phyloP scores from a whole-genome alignment of 2,888 invertebrate species.

The Hoplodrina ambigua region DNA sequence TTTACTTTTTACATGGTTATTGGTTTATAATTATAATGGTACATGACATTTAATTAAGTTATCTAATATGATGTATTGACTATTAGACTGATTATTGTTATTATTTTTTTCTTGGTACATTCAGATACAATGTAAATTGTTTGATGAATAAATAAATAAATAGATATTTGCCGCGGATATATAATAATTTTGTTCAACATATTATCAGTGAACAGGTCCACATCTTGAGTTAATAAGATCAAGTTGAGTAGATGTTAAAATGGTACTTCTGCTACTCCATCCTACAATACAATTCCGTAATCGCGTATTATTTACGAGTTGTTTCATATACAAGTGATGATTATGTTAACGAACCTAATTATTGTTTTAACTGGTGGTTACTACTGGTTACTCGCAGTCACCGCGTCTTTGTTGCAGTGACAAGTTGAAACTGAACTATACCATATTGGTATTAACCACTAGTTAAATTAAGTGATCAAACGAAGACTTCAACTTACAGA shows the following conservation, averaged over 20 bases:
- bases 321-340: slow-evolving; percentile 61
- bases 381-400: background rate
- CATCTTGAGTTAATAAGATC: too few relatives aligned
- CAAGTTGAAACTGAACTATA: slow-evolving; percentile 20
- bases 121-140: too few relatives aligned
- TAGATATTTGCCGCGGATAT: too few relatives aligned
- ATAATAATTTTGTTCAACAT: too few relatives aligned
- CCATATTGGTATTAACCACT: slow-evolving; percentile 21
- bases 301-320: slow-evolving; percentile 82
- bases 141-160: too few relatives aligned
- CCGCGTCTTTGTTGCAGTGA: slow-evolving; percentile 33
- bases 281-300: slow-evolving; percentile 67
- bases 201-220: too few relatives aligned
- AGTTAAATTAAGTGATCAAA: slow-evolving; percentile 8
- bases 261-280: slow-evolving; percentile 26
- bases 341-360: slow-evolving; percentile 66
- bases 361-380: slow-evolving; percentile 52
- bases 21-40: too few relatives aligned
- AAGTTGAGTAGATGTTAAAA: background rate
- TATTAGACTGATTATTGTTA: too few relatives aligned
- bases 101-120: too few relatives aligned
- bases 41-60: too few relatives aligned
- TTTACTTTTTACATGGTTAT: too few relatives aligned
- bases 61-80: too few relatives aligned
- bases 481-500: background rate